A percentile compares a stretch with the other conserved stretches of the same genome.
These are phyloP conservation scores for Chaenocephalus aceratus DNA, from an alignment of 2,113 vertebrate genomes.

Conservation along the genomic window DNA sequence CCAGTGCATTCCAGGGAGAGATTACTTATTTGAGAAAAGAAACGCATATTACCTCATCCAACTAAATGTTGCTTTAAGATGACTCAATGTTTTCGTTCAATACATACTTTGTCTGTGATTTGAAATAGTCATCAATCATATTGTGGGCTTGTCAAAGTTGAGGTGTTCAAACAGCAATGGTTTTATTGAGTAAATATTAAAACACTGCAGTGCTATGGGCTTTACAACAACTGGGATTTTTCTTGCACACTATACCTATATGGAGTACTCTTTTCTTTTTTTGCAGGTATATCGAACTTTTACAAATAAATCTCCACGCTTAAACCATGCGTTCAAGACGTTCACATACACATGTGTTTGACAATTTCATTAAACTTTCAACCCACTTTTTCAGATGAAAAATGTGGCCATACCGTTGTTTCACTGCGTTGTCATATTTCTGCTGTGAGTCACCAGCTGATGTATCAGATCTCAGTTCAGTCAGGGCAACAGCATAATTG, in stretches of 20 bases:
- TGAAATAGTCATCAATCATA: neutral
- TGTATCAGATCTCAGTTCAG: slow-evolving; percentile 26
- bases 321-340: neutral
- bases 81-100: neutral
- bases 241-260: too few species aligned
- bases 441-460: slow-evolving; percentile 15
- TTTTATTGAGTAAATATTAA: too few species aligned
- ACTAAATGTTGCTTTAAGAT: neutral
- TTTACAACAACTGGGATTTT: neutral
- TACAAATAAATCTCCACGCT: neutral
- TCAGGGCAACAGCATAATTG: slow-evolving; percentile 9
- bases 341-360: slow-evolving; percentile 15
- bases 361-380: neutral
- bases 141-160: too few species aligned
- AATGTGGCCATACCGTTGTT: neutral
- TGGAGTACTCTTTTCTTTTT: neutral
- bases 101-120: neutral
- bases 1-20: slow-evolving; percentile 2
- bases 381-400: neutral
- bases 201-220: neutral
- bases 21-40: neutral
- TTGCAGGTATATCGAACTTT: neutral
- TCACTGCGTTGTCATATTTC: slow-evolving; percentile 25
- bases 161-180: too few species aligned
- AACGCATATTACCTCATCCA: neutral